Conservation (phyloP, 1,140 invertebrate genomes). For the Hycleus phaleratus region DNA sequence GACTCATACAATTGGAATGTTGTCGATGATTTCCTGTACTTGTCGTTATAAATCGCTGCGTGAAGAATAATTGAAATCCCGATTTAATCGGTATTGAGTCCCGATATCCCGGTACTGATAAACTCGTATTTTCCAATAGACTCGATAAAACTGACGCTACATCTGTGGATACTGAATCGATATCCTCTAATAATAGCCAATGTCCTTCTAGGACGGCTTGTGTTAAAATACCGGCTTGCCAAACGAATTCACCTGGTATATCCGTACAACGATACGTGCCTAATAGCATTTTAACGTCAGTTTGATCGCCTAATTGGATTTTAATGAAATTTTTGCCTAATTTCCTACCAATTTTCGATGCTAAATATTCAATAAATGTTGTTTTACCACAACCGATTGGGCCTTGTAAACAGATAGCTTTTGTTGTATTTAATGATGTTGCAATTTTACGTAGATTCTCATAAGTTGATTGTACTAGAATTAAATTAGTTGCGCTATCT, state of each 20-base stretch:
- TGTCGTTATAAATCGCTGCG: slow-evolving; percentile 59
- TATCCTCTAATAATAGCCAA: slow-evolving; percentile 94
- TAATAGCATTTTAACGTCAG: slow-evolving; percentile 91
- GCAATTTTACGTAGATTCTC: slow-evolving; percentile 67
- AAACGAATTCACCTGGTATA: slow-evolving; percentile 93
- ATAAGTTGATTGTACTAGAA: slow-evolving; percentile 57
- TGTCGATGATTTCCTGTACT: slow-evolving; percentile 54
- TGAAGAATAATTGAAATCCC: slow-evolving; percentile 88
- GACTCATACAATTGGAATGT: slow-evolving; percentile 52
- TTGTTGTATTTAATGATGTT: slow-evolving; percentile 56
- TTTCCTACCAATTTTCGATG: slow-evolving; percentile 63
- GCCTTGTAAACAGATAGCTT: slow-evolving; percentile 80
- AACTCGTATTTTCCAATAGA: slow-evolving; percentile 73
- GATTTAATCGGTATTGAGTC: slow-evolving; percentile 68
- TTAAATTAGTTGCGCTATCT: slow-evolving; percentile 31
- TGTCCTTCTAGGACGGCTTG: slow-evolving; percentile 80
- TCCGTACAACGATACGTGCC: slow-evolving; percentile 95
- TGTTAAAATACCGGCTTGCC: slow-evolving; percentile 87
- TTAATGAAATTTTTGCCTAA: slow-evolving; percentile 55
- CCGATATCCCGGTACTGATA: slow-evolving; percentile 80
- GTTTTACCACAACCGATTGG: slow-evolving; percentile 95
- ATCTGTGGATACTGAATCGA: slow-evolving; percentile 89
- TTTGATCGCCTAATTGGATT: slow-evolving; percentile 94
- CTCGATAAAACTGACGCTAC: slow-evolving; percentile 81
- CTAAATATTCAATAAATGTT: slow-evolving; percentile 79